Conservation (phyloP, 2,797 vertebrate genomes). For the Xyrichtys novacula region DNA sequence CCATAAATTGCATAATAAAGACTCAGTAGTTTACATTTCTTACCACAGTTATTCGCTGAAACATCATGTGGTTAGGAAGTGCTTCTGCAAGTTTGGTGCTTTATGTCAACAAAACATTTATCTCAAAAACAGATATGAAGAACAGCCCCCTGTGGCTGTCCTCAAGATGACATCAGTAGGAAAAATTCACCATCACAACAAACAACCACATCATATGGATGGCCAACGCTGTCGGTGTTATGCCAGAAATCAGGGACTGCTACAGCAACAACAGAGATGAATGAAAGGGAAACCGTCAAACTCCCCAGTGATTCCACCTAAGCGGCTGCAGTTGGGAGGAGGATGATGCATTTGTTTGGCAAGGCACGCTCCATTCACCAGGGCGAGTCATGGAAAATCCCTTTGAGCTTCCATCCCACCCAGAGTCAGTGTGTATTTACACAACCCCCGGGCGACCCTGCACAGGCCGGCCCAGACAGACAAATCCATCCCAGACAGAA, state of each 20-base stretch:
- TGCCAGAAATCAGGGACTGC: conserved; percentile 31
- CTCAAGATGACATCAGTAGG: conserved; percentile 71
- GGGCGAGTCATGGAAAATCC: conserved; percentile 78
- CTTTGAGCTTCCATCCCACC: conserved; percentile 79
- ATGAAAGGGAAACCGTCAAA: conserved; percentile 36
- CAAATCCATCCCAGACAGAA: conserved; percentile 43
- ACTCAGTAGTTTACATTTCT: conserved; percentile 15
- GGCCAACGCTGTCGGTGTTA: conserved; percentile 36
- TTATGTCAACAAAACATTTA: conserved; percentile 46
- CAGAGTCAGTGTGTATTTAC: conserved; percentile 77
- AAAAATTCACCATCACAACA: conserved; percentile 64
- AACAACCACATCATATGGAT: conserved; percentile 60
- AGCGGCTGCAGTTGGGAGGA: conserved; percentile 38
- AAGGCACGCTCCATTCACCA: conserved; percentile 65
- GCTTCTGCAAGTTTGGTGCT: conserved; percentile 31
- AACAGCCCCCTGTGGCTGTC: conserved; percentile 43
- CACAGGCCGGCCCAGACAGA: conserved; percentile 53
- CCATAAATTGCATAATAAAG: conserved; percentile 21
- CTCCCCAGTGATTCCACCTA: conserved; percentile 56
- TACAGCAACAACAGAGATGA: conserved; percentile 56
- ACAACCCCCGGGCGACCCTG: conserved; percentile 71
- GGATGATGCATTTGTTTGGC: conserved; percentile 73
- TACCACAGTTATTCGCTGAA: conserved; percentile 11
- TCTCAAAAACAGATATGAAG: conserved; percentile 42
- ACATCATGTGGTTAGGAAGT: conserved; percentile 28